A percentile compares a stretch with the other conserved stretches of the same genome.
Evolutionary conservation across 2,113 vertebrate species (phyloP).

Genomic region (Pachypanchax playfairii): DNA sequence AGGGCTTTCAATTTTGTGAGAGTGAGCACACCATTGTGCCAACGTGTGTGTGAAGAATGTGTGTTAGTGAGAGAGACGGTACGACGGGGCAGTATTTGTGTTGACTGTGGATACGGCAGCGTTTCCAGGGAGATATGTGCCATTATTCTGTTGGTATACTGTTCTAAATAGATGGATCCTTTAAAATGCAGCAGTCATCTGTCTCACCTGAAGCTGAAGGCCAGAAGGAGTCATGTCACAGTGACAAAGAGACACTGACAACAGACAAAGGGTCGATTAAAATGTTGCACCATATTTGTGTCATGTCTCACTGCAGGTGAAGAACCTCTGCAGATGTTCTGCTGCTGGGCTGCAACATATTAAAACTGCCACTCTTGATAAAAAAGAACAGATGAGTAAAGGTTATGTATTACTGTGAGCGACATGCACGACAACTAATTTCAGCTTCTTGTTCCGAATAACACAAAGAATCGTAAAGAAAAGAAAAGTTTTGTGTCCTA

Average conservation of each 20-base stretch:
- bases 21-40: no score
- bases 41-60: neutral
- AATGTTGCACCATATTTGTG: constrained; percentile 18
- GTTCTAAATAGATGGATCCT: constrained; percentile 13
- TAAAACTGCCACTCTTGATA: neutral
- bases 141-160: constrained; percentile 38
- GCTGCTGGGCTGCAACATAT: constrained; percentile 10
- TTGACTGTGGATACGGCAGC: constrained; percentile 11
- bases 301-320: constrained; percentile 17
- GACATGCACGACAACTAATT: no score
- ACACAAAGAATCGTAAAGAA: no score
- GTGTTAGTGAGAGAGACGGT: neutral
- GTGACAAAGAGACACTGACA: constrained; percentile 41
- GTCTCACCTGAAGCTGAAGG: constrained; percentile 60
- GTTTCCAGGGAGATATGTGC: constrained; percentile 63
- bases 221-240: constrained; percentile 50
- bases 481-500: no score
- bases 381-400: neutral
- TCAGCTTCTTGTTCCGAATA: neutral
- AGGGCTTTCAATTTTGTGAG: constrained; percentile 38
- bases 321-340: constrained; percentile 26
- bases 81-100: constrained; percentile 7
- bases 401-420: neutral
- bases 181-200: constrained; percentile 20
- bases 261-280: constrained; percentile 3